Conservation (phyloP, 2,113 vertebrate genomes). For the Lagenorhynchus albirostris region DNA sequence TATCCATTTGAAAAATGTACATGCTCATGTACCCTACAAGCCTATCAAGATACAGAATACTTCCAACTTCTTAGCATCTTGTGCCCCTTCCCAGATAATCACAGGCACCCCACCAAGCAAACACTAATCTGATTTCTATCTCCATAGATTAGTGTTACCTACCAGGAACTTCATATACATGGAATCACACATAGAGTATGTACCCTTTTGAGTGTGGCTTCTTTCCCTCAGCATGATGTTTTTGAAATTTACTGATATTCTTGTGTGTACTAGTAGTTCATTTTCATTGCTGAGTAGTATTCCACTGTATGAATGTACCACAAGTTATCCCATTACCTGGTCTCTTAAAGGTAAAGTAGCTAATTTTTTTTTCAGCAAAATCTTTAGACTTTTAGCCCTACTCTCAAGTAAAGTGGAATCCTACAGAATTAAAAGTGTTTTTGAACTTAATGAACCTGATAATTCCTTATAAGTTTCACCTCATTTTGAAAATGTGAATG, state of each 20-base stretch:
- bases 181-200: neutral
- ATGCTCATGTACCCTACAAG: neutral
- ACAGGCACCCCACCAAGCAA: neutral
- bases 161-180: neutral
- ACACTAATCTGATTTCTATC: neutral
- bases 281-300: neutral
- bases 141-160: neutral
- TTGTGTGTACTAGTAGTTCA: neutral
- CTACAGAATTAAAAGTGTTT: neutral
- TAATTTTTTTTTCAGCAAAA: neutral
- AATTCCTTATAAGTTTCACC: neutral
- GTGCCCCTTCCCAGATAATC: neutral
- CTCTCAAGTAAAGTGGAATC: neutral
- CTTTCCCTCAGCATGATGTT: neutral
- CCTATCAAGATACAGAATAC: neutral
- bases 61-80: neutral
- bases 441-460: neutral
- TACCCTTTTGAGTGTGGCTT: neutral
- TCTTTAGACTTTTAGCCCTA: neutral
- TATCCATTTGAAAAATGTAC: neutral
- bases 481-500: neutral
- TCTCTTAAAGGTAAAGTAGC: neutral
- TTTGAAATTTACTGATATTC: neutral
- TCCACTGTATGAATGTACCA: neutral
- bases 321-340: neutral